phyloP scores from a whole-genome alignment of 2,113 vertebrate genomes.

The Rhagologus leucostigma region DNA sequence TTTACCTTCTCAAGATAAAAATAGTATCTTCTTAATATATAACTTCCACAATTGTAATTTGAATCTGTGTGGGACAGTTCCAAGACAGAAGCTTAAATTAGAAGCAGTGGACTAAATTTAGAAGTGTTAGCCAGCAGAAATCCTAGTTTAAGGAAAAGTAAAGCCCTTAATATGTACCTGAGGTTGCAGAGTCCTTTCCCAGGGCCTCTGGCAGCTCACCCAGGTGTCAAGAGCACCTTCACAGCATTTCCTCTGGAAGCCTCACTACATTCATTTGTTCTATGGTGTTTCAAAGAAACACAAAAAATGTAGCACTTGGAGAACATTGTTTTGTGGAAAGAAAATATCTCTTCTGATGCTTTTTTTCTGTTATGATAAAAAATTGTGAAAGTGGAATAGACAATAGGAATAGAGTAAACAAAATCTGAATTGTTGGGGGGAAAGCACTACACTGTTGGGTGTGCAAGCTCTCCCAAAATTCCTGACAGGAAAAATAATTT shows the following conservation, averaged over 20 bases:
- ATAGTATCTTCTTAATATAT: neutral
- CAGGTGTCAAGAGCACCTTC: neutral
- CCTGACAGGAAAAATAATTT: neutral
- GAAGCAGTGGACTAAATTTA: neutral
- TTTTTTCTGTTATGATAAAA: neutral
- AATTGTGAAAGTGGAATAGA: conserved; percentile 15
- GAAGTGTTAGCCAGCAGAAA: neutral
- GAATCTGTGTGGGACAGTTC: neutral
- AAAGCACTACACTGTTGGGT: neutral
- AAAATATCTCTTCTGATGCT: neutral
- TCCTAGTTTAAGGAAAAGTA: neutral
- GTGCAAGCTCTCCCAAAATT: neutral
- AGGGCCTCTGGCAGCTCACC: neutral
- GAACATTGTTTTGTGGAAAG: neutral
- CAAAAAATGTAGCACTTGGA: neutral
- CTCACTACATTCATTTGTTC: neutral
- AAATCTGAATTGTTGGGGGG: neutral
- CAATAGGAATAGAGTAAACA: neutral
- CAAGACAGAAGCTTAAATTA: neutral
- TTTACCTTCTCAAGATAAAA: neutral
- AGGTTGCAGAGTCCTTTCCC: neutral
- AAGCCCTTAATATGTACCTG: neutral
- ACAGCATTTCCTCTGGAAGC: neutral
- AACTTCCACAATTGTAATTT: neutral
- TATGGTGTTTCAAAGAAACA: conserved; percentile 26